Evolutionary conservation across 1,140 invertebrate species (phyloP).

Genomic region (Caerostris darwini): DNA sequence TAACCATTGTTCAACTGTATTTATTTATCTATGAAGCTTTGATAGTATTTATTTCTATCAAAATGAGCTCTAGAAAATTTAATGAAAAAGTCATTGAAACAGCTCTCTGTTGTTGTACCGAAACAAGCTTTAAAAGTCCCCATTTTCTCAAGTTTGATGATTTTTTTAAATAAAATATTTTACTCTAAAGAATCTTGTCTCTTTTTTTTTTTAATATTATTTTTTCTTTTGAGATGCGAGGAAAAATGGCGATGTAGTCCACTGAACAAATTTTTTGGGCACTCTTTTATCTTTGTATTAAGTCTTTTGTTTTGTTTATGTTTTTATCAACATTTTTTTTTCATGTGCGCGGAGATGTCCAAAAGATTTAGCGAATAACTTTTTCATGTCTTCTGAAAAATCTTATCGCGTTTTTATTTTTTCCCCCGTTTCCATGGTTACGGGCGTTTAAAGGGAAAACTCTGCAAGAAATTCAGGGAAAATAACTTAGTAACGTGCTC

Average conservation of each 20-base stretch:
- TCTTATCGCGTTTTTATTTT: not conserved
- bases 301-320: conserved; percentile 16
- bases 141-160: not conserved
- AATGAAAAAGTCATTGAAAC: not conserved
- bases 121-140: not conserved
- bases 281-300: conserved; percentile 27
- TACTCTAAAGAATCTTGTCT: not conserved
- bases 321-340: not conserved
- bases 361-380: not conserved
- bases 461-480: not conserved
- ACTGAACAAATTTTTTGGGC: conserved; percentile 22
- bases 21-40: not conserved
- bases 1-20: not conserved
- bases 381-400: not conserved
- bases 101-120: not conserved
- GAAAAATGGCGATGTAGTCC: conserved; percentile 53
- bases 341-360: not conserved
- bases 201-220: not conserved
- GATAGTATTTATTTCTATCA: not conserved
- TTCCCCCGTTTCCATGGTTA: not conserved
- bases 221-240: not conserved
- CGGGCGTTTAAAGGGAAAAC: not conserved
- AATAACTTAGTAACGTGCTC: not conserved
- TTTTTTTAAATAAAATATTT: conserved; percentile 51
- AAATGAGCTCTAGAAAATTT: not conserved